These are phyloP conservation scores for Dasyprocta punctata DNA, from an alignment of 2,113 vertebrate species.

Conservation along the genomic window DNA sequence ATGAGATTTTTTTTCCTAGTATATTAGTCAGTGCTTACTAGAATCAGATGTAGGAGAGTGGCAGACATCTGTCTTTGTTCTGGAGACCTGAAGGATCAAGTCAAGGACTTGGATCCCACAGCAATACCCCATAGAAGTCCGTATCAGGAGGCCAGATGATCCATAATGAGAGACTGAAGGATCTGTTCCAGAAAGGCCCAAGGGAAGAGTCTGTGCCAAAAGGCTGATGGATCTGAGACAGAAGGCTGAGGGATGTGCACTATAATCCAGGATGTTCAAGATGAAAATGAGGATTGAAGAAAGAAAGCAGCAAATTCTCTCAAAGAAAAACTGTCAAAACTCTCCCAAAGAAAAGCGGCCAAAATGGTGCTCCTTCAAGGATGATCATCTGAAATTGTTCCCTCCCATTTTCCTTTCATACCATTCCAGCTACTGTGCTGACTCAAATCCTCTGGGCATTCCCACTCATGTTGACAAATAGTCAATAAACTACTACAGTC, in stretches of 20 bases:
- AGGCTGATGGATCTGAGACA: neutral
- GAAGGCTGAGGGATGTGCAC: neutral
- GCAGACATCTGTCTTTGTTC: neutral
- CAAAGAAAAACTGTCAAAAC: neutral
- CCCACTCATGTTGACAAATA: neutral
- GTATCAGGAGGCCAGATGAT: neutral
- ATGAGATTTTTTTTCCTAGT: neutral
- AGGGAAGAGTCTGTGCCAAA: neutral
- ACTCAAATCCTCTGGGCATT: neutral
- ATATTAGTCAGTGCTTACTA: neutral
- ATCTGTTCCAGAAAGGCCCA: neutral
- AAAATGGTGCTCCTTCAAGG: neutral
- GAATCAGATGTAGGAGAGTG: neutral
- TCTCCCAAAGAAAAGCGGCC: neutral
- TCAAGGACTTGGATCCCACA: neutral
- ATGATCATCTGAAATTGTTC: neutral
- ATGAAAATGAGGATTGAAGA: neutral
- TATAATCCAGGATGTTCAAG: neutral
- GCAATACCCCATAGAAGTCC: neutral
- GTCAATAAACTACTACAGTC: neutral
- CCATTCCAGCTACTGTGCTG: neutral
- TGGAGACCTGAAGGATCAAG: neutral
- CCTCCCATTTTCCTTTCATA: neutral
- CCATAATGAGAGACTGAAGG: neutral
- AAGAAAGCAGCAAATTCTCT: neutral